phyloP scores from a whole-genome alignment of 2,888 invertebrate genomes.

The Drosophila meridiana region DNA sequence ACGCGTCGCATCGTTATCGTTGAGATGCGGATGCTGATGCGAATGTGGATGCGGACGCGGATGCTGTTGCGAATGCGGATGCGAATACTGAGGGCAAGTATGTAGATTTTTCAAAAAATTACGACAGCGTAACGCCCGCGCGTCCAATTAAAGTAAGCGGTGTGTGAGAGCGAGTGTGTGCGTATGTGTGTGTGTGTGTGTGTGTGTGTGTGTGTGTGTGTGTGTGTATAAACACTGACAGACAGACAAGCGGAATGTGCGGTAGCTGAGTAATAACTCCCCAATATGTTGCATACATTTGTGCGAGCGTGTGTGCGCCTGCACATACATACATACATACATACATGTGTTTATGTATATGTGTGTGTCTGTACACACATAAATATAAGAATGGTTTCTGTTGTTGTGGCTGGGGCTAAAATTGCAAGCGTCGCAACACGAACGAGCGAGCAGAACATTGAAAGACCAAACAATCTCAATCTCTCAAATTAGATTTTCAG shows the following conservation, averaged over 20 bases:
- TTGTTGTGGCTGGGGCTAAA: slow-evolving; percentile 45
- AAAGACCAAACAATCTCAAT: slow-evolving; percentile 82
- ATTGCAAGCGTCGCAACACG: slow-evolving; percentile 76
- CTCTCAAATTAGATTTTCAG: slow-evolving; percentile 84
- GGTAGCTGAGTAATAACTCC: slow-evolving; percentile 68
- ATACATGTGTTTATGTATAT: slow-evolving; percentile 40
- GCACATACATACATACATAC: slow-evolving; percentile 9
- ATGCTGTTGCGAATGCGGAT: slow-evolving; percentile 41
- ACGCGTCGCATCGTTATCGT: slow-evolving; percentile 66
- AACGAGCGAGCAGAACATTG: slow-evolving; percentile 73
- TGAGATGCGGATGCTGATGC: slow-evolving; percentile 49
- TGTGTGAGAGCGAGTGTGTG: slow-evolving; percentile 12
- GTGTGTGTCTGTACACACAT: slow-evolving; percentile 49
- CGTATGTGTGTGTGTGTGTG: not conserved
- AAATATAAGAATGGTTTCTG: slow-evolving; percentile 48
- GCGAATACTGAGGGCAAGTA: slow-evolving; percentile 44
- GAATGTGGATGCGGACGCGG: slow-evolving; percentile 41
- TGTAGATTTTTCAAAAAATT: slow-evolving; percentile 77
- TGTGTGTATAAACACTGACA: slow-evolving; percentile 15
- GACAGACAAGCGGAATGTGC: slow-evolving; percentile 16
- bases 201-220: slow-evolving; percentile 30
- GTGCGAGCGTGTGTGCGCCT: slow-evolving; percentile 1
- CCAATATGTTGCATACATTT: slow-evolving; percentile 61
- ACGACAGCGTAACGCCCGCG: slow-evolving; percentile 81
- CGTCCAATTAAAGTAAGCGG: slow-evolving; percentile 83